phyloP scores from a whole-genome alignment of 2,113 vertebrate genomes.

The Gasterosteus aculeatus region DNA sequence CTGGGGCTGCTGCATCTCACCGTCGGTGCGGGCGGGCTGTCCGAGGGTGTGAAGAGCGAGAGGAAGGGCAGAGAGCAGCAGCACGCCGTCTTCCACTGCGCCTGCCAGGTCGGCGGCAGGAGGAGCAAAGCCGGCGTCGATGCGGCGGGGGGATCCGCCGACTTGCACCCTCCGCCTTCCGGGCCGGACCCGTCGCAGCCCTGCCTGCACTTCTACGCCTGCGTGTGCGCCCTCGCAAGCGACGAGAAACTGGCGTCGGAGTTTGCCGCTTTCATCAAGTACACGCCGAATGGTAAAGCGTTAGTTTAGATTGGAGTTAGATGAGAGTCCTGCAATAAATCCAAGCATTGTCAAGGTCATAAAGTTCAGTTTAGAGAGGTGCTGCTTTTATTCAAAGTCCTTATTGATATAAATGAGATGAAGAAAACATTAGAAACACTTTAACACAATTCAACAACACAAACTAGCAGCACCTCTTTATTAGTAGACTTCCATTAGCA shows the following conservation, averaged over 20 bases:
- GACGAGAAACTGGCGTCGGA: conserved; percentile 88
- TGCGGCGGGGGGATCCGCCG: not conserved
- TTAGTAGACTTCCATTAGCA: too few species aligned
- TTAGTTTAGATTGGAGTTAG: not conserved
- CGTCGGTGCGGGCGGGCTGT: conserved; percentile 55
- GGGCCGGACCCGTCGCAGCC: conserved; percentile 30
- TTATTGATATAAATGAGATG: not conserved
- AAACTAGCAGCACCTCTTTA: not conserved
- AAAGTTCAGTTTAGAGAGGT: not conserved
- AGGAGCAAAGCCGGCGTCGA: conserved; percentile 13
- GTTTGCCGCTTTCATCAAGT: conserved; percentile 87
- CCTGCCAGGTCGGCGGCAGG: conserved; percentile 57
- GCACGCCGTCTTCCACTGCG: conserved; percentile 61
- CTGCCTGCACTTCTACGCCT: conserved; percentile 94
- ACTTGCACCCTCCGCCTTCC: not conserved
- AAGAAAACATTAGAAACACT: not conserved
- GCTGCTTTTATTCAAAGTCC: not conserved
- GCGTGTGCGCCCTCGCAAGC: conserved; percentile 91
- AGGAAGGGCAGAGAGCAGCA: conserved; percentile 21
- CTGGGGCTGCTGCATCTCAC: conserved; percentile 90
- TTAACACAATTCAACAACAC: not conserved
- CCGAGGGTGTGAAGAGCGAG: conserved; percentile 57
- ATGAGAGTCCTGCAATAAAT: not conserved
- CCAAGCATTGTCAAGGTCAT: not conserved
- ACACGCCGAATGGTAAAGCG: conserved; percentile 76